Evolutionary conservation across 92 coral and sea anemone genomes (phyloP).

Genomic region (Chrysogorgia sp.): DNA sequence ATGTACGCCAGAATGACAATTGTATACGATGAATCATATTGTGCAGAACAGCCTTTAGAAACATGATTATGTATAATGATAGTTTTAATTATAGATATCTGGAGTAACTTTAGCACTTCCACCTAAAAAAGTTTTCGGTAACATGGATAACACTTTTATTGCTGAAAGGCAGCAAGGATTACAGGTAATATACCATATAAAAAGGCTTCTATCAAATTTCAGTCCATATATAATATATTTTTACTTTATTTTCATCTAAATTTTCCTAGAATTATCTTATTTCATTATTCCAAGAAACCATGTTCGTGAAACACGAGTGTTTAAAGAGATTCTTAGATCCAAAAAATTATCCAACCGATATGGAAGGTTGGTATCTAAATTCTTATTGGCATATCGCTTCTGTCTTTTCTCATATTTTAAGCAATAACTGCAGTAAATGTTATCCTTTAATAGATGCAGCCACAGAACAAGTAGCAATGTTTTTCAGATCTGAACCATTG

Average conservation of each 20-base stretch:
- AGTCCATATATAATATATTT: background rate
- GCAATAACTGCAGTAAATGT: background rate
- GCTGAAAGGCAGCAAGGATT: conserved; percentile 90
- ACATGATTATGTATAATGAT: background rate
- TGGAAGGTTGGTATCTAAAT: conserved; percentile 64
- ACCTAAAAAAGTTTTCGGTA: conserved; percentile 98
- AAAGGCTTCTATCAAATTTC: background rate
- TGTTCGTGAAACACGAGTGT: conserved; percentile 76
- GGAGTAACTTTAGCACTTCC: conserved; percentile 88
- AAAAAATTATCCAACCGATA: conserved; percentile 73
- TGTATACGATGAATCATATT: too few relatives aligned
- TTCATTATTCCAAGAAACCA: conserved; percentile 72
- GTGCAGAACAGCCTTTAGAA: background rate
- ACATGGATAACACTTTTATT: conserved; percentile 92
- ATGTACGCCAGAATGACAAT: too few relatives aligned
- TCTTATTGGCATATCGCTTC: background rate
- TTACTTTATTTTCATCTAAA: background rate
- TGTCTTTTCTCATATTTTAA: background rate
- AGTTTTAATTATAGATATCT: conserved; percentile 56
- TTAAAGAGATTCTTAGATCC: conserved; percentile 92
- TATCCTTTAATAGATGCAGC: conserved; percentile 53
- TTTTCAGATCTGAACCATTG: conserved; percentile 89
- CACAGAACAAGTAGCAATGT: conserved; percentile 95
- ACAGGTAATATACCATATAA: conserved; percentile 59
- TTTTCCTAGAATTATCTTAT: conserved; percentile 75